These are phyloP conservation scores for Luidia sarsii DNA, from an alignment of 53 echinoderm and acorn worm species.

Conservation along the genomic window DNA sequence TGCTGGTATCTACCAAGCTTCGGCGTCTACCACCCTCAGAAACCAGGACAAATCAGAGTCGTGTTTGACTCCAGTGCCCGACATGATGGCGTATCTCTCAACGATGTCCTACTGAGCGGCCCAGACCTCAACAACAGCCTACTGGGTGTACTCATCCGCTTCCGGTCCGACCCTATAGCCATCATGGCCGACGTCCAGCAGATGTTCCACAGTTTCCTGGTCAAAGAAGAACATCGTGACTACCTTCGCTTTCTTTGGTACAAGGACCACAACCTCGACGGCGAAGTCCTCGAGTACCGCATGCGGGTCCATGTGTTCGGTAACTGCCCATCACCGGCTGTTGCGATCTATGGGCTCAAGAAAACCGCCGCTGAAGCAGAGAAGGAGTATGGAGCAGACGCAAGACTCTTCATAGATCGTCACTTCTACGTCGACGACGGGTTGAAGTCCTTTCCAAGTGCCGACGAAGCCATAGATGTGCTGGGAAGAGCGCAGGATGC, in stretches of 20 bases:
- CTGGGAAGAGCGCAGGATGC: conserved; percentile 20
- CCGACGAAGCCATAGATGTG: not conserved
- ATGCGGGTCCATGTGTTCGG: conserved; percentile 77
- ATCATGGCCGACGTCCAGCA: conserved; percentile 21
- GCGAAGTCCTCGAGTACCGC: conserved; percentile 36
- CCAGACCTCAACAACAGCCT: conserved; percentile 35
- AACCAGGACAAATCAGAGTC: conserved; percentile 27
- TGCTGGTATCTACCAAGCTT: conserved; percentile 38
- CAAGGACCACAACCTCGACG: conserved; percentile 4
- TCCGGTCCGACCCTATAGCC: conserved; percentile 4
- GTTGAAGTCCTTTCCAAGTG: too few species aligned
- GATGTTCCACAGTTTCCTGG: conserved; percentile 33
- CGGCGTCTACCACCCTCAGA: conserved; percentile 42
- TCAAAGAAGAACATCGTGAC: conserved; percentile 32
- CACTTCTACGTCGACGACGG: conserved; percentile 80
- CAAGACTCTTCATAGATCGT: conserved; percentile 26
- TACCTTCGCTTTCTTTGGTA: conserved; percentile 56
- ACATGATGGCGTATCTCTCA: conserved; percentile 6
- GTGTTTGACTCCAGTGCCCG: conserved; percentile 37
- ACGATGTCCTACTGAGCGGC: conserved; percentile 17
- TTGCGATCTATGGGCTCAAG: conserved; percentile 42
- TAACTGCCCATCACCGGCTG: conserved; percentile 59
- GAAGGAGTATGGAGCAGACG: conserved; percentile 20
- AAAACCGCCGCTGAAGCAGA: conserved; percentile 27
- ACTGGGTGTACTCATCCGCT: conserved; percentile 20